Conservation (phyloP, 2,888 invertebrate genomes). For the Acleris cristana region DNA sequence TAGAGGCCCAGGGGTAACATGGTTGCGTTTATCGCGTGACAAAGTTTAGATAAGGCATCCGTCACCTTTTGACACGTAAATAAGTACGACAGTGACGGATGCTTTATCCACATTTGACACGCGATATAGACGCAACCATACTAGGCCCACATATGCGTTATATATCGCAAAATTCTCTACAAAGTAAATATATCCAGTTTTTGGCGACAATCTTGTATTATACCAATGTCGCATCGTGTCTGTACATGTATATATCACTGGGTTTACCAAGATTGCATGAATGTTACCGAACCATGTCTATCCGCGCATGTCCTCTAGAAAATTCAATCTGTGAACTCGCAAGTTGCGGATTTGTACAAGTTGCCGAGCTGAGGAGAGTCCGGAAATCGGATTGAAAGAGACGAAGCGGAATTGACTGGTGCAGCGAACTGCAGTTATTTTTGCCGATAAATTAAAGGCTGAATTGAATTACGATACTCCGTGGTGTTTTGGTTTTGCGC, state of each 20-base stretch:
- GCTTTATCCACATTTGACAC: no score
- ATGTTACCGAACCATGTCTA: not conserved
- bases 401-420: conserved; percentile 18
- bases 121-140: no score
- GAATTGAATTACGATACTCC: conserved; percentile 27
- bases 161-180: no score
- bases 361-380: conserved; percentile 12
- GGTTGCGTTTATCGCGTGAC: no score
- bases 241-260: not conserved
- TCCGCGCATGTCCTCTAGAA: conserved; percentile 13
- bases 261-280: no score
- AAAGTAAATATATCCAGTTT: not conserved
- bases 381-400: conserved; percentile 24
- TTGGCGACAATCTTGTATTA: not conserved
- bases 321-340: conserved; percentile 26
- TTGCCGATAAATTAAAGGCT: conserved; percentile 29
- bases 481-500: no score
- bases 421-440: conserved; percentile 18
- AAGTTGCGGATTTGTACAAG: conserved; percentile 11
- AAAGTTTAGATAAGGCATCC: no score
- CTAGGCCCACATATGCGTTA: no score
- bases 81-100: no score
- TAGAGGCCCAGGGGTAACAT: no score
- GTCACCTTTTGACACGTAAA: no score
- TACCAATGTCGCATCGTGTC: not conserved